These are phyloP conservation scores for Cantharis rustica DNA, from an alignment of 2,888 invertebrate genomes.

Conservation along the genomic window DNA sequence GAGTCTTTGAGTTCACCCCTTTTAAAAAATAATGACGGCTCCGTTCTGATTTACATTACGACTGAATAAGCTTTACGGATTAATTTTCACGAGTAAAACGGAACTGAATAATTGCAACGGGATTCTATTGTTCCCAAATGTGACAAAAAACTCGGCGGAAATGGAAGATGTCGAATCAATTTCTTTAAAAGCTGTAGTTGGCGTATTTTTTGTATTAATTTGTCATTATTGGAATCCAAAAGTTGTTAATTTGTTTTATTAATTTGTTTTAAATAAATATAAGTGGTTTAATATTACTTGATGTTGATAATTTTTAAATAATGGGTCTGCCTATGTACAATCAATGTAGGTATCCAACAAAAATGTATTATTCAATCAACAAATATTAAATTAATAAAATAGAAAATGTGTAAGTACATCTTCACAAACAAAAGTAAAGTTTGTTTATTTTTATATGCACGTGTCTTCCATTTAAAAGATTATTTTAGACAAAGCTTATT, in stretches of 20 bases:
- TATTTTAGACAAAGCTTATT: too few relatives aligned
- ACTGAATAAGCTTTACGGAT: conserved; percentile 36
- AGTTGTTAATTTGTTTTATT: background rate
- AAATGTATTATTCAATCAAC: too few relatives aligned
- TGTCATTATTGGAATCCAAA: background rate
- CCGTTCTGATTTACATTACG: conserved; percentile 33
- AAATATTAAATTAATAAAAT: too few relatives aligned
- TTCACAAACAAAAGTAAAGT: too few relatives aligned
- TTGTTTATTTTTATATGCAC: too few relatives aligned
- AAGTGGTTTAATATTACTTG: background rate
- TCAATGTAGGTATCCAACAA: too few relatives aligned
- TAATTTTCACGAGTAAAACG: conserved; percentile 37
- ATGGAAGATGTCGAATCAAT: conserved; percentile 40
- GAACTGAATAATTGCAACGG: conserved; percentile 39
- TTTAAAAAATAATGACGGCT: conserved; percentile 30
- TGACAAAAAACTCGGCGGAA: conserved; percentile 33
- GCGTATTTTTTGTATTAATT: conserved; percentile 9
- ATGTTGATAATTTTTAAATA: background rate
- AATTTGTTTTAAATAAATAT: background rate
- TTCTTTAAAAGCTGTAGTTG: conserved; percentile 42
- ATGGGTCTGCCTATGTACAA: too few relatives aligned
- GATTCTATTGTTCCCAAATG: conserved; percentile 35
- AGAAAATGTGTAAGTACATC: too few relatives aligned
- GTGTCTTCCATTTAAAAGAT: too few relatives aligned
- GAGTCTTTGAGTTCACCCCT: conserved; percentile 17